Evolutionary conservation across 2,113 vertebrate genomes (phyloP).

Genomic region (Myanophis thanlyinensis): DNA sequence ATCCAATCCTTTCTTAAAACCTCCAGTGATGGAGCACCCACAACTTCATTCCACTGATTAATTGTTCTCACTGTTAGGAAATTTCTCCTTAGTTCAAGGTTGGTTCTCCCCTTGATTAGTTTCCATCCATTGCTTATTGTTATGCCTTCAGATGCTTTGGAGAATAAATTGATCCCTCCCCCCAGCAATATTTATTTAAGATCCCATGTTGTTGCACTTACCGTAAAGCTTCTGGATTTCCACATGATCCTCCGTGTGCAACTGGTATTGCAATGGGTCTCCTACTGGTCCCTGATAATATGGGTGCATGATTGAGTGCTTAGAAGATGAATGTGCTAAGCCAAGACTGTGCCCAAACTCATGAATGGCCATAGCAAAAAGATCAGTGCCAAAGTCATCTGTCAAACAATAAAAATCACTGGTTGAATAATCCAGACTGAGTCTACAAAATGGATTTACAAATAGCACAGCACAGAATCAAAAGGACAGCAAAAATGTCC

Average conservation of each 20-base stretch:
- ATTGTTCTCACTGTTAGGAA: background rate
- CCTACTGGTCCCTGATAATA: conserved; percentile 77
- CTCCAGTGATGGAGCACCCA: background rate
- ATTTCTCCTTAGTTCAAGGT: background rate
- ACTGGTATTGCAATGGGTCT: conserved; percentile 68
- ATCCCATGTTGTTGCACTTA: background rate
- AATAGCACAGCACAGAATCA: background rate
- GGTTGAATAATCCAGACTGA: background rate
- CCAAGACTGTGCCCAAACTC: conserved; percentile 78
- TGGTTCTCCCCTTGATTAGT: background rate
- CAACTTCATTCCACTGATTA: background rate
- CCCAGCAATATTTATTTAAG: background rate
- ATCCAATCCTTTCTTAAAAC: background rate
- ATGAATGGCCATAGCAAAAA: conserved; percentile 75
- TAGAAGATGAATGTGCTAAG: conserved; percentile 70
- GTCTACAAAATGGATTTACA: background rate
- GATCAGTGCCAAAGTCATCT: conserved; percentile 73
- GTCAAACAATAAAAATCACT: background rate
- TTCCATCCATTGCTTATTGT: background rate
- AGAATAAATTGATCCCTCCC: background rate
- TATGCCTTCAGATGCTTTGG: background rate
- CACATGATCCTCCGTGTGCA: conserved; percentile 54
- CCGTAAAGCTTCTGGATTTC: conserved; percentile 69
- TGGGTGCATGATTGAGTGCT: conserved; percentile 75
- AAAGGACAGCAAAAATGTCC: background rate